Base-by-base conservation (phyloP, 2,888 invertebrate genomes). In the Amblyjoppa fuscipennis region DNA sequence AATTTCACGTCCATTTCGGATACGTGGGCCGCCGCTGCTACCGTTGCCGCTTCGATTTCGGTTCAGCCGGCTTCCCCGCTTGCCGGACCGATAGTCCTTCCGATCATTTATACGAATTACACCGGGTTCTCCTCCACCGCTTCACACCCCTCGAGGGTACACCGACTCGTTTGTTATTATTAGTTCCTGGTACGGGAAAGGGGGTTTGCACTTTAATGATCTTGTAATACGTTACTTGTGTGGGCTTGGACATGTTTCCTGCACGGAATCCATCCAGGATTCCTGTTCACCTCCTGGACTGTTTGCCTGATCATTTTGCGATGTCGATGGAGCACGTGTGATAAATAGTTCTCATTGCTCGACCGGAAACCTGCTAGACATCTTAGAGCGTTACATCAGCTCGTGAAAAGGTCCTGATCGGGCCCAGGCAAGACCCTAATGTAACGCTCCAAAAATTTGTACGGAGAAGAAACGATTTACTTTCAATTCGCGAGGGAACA, bases 81-180 rank as follows among this genome's bases (percentile, higher is more conserved):
- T 86, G 87, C 73, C 66, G 76, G 66, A 64, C 89, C 89, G 91
- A 91, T 92, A 90, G 89, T 89, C 88, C 88, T 87, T 88, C 92
- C 92, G 90, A 94, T 94, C 94, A 94, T 94, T 94, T 94, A 94
- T 94, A 93, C 94, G 93, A 94, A 94, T 94, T 94, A 94, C 93
- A 85, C 91, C 76, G 83, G 80, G 73, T 59, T 64, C 64, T 88
- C 90, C 87, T 88, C 88, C 90, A 89, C 84, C 84, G 89, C 88
- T 88, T 81, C 83, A 83, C 83, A 84, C 83, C 89, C 83, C 83
- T 85, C 66, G 85, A 45, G 84, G 82, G 86, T 85, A 87, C 83
- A 84, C 85, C 75, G 87, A 79, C 81, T 89, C 89, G 89, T 90
- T 89, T 89, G 90, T 90, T 90, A 90, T 90, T 90, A 90, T 90